Evolutionary conservation across 2,888 invertebrate species (phyloP), one percentile per base, ranked within the genome.

Genomic region (Lycaena phlaeas): DNA sequence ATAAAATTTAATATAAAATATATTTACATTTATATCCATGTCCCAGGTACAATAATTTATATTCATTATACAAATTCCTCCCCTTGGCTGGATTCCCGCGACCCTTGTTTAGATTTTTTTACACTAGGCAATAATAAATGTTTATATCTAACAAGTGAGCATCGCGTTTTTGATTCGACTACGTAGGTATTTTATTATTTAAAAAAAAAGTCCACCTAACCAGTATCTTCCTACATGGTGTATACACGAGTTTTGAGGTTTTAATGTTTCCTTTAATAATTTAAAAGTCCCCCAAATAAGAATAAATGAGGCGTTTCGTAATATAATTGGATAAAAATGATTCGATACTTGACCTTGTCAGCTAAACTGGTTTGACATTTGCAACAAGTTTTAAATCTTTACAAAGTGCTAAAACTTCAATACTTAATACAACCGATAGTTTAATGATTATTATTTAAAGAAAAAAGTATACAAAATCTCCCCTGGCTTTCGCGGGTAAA

Each of bases 301-400:
- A 41, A 39, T 41, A 27, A 45, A 34, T 34, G 34, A 36, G 41
- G 42, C 40, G 40, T 40, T 40, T 40, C 10, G 15, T 39, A 39
- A 30, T 42, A 59, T 54, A 57, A 61, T 66, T 63, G 58, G 54
- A 62, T 64, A 63, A 61, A 59, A 63, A 61, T 67, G 59, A 68
- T 69, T 64, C 53, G 61, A 48, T 52, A 51, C 64, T 11, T 15
- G 71, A 74, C 79, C 79, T 79, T 78, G 74, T 61, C 55, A 56
- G 55, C 57, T 61, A 59, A 66, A 76, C 75, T 61, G 65, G 77
- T 79, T 79, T 67, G 64, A 61, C 70, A 74, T 72, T 73, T 64
- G 65, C 68, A 60, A 63, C 56, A 61, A 56, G 68, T 68, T 65
- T 64, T 57, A 61, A 65, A 46, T 46, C 48, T 27, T 48, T 48